Evolutionary conservation across 1,140 invertebrate genomes (phyloP).

Genomic region (Asobara japonica): DNA sequence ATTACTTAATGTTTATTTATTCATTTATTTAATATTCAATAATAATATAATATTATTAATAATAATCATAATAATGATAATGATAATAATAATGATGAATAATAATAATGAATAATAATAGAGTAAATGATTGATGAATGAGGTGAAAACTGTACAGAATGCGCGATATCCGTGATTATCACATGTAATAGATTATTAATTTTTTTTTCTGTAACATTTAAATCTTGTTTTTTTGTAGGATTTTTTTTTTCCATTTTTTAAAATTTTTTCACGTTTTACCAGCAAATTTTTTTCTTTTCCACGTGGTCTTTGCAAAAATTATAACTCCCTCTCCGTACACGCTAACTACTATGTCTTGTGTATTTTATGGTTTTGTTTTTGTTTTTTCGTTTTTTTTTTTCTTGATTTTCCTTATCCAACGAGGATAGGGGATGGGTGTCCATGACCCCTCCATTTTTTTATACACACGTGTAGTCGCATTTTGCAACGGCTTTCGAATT

Average conservation of each 20-base stretch:
- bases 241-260: conserved; percentile 44
- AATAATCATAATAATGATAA: no score
- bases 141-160: conserved; percentile 67
- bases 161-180: conserved; percentile 68
- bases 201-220: conserved; percentile 49
- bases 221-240: conserved; percentile 35
- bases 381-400: conserved; percentile 1
- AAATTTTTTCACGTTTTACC: no score
- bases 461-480: conserved; percentile 7
- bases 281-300: conserved; percentile 36
- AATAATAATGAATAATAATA: conserved; percentile 57
- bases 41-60: no score
- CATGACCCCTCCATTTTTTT: neutral
- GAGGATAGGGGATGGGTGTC: no score
- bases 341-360: conserved; percentile 32
- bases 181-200: conserved; percentile 66
- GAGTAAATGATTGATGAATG: conserved; percentile 67
- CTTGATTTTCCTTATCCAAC: conserved; percentile 29
- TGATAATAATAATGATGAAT: neutral
- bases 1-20: conserved; percentile 56
- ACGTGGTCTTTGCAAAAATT: conserved; percentile 20
- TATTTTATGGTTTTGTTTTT: no score
- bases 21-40: conserved; percentile 44
- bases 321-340: conserved; percentile 1
- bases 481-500: conserved; percentile 1